A percentile compares a stretch with the other conserved stretches of the same genome.
These are phyloP conservation scores for Leptopilina drosophilae DNA, from an alignment of 2,888 invertebrate species.

Conservation along the genomic window DNA sequence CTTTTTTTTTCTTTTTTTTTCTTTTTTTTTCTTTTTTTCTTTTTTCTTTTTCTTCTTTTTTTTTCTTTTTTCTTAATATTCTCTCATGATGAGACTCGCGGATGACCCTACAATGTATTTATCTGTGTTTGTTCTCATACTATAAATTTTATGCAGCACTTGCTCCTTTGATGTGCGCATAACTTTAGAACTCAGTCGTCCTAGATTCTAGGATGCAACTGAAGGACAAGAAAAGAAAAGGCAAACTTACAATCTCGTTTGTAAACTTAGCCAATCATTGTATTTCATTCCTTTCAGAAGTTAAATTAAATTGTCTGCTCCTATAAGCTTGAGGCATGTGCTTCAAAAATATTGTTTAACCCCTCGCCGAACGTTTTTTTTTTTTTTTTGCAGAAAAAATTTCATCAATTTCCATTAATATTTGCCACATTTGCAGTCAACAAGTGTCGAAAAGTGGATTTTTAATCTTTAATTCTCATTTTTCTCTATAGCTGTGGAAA, in stretches of 20 bases:
- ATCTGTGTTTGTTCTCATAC: slow-evolving; percentile 18
- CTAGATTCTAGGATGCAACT: slow-evolving; percentile 29
- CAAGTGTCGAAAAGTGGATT: too few species aligned
- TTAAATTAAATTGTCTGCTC: slow-evolving; percentile 26
- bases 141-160: slow-evolving; percentile 34
- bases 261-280: slow-evolving; percentile 11
- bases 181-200: slow-evolving; percentile 32
- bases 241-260: slow-evolving; percentile 24
- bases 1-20: neutral
- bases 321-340: neutral
- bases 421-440: too few species aligned
- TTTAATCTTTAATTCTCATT: too few species aligned
- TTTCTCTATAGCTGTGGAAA: too few species aligned
- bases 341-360: too few species aligned
- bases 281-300: slow-evolving; percentile 16
- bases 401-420: too few species aligned
- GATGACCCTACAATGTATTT: slow-evolving; percentile 7
- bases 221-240: slow-evolving; percentile 24
- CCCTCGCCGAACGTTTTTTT: too few species aligned
- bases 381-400: too few species aligned
- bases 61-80: neutral
- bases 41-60: too few species aligned
- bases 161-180: slow-evolving; percentile 38
- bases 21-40: too few species aligned
- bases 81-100: neutral